Base-by-base conservation (phyloP, 2,888 invertebrate genomes). In the Erannis defoliaria region DNA sequence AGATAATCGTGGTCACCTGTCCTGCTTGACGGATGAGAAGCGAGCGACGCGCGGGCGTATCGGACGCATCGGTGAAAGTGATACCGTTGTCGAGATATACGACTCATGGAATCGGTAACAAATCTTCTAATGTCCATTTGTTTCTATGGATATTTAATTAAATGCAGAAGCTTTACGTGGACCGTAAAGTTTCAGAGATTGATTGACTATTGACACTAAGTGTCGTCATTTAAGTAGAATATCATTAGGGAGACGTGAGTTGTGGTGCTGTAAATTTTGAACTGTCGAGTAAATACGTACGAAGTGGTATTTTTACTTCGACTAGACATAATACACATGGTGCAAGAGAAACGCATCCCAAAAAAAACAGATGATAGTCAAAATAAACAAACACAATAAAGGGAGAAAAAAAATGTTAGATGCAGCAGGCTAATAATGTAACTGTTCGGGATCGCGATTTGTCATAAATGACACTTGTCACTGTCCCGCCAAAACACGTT, bases 11-110 rank as follows among this genome's bases (percentile, higher is more conserved):
- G 79, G 79, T 78, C 85, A 90, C 88, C 89, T 91, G 91, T 91
- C 89, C 70, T 66, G 70, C 62, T 69, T 88, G 90, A 91, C 86
- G 88, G 85, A 90, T 90, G 89, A 80, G 84, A 75, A 78, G 76
- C 71, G 74, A 78, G 78, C 78, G 77, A 46, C 77, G 51, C 50
- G 48, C 31, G 38, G 77, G 82, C 74, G 77, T 84, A 82, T 85
- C 84, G 75, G 76, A 75, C 77, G 78, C 87, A 89, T 86, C 86
- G 82, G 90, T 86, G 92, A 91, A 91, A 91, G 91, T 90, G 81
- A 87, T 84, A 78, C 75, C 68, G 62, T 74, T 69, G 71, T 58
- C 71, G 62, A 69, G 74, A 55, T 66, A 66, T 56, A 62, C 53
- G 46, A 21, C 56, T 18, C 23, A 35, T 62, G 62, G 62, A 62